phyloP scores from a whole-genome alignment of 2,797 vertebrate species.

The Tangara arthus region DNA sequence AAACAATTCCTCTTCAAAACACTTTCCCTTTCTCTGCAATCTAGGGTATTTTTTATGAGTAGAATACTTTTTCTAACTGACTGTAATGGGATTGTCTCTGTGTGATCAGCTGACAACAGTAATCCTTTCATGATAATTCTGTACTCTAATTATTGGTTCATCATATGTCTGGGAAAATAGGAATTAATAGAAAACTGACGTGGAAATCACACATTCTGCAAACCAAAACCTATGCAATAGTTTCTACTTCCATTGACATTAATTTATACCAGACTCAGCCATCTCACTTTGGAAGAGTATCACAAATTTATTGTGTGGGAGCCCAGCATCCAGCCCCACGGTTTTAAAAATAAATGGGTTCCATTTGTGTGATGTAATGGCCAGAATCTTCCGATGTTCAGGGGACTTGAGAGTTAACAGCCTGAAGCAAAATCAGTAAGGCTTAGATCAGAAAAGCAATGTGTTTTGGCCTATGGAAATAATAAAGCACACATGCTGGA shows the following conservation, averaged over 20 bases:
- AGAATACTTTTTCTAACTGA: background rate
- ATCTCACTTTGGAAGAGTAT: background rate
- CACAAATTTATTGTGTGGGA: background rate
- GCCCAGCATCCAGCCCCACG: background rate
- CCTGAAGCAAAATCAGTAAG: background rate
- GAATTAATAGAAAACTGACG: background rate
- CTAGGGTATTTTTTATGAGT: background rate
- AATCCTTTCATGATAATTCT: background rate
- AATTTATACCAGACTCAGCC: background rate
- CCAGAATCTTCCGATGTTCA: background rate
- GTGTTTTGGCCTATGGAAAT: slow-evolving; percentile 28
- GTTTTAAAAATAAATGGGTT: background rate
- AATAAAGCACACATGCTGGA: slow-evolving; percentile 5
- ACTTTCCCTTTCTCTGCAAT: background rate
- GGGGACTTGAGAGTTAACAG: slow-evolving; percentile 1
- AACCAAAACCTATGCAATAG: background rate
- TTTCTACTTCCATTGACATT: background rate
- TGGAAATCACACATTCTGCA: background rate
- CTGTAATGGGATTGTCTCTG: background rate
- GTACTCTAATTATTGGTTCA: background rate
- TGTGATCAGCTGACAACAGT: background rate
- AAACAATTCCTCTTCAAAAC: background rate
- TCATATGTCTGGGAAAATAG: background rate
- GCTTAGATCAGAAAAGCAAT: background rate
- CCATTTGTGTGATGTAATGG: background rate